A percentile compares a stretch with the other conserved stretches of the same genome.
Evolutionary conservation across 2,888 invertebrate genomes (phyloP).

Genomic region (Drosophila emarginata): DNA sequence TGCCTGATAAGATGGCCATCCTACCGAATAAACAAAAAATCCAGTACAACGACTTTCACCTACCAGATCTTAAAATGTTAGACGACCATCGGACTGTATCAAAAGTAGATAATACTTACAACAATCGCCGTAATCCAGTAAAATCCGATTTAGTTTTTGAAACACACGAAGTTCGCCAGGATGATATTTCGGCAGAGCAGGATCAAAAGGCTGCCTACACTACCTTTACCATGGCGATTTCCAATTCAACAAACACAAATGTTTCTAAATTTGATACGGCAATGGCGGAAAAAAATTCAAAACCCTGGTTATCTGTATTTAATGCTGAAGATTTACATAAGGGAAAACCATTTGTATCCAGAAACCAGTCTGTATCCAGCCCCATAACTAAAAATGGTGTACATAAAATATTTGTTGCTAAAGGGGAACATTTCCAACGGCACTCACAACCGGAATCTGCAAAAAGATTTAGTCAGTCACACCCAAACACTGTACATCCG

Average conservation of each 20-base stretch:
- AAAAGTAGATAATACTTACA: neutral
- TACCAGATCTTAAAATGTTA: neutral
- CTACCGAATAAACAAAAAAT: neutral
- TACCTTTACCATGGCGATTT: slow-evolving; percentile 10
- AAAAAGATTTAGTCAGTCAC: neutral
- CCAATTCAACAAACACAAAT: neutral
- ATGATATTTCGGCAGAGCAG: neutral
- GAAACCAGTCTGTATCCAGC: neutral
- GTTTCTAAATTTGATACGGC: neutral
- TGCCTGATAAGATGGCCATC: neutral
- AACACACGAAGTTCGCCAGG: neutral
- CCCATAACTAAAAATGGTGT: neutral
- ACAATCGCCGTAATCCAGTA: neutral
- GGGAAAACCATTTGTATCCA: slow-evolving; percentile 21
- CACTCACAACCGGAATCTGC: neutral
- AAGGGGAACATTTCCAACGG: slow-evolving; percentile 47
- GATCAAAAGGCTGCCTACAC: slow-evolving; percentile 45
- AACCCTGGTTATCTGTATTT: neutral
- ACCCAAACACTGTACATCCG: neutral
- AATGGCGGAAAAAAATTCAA: neutral
- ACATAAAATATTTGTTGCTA: slow-evolving; percentile 39
- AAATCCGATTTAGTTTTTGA: neutral
- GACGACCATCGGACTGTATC: neutral
- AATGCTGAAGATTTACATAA: neutral
- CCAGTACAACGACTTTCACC: neutral